Evolutionary conservation across 2,888 invertebrate genomes (phyloP).

Genomic region (Julus scandinavius): DNA sequence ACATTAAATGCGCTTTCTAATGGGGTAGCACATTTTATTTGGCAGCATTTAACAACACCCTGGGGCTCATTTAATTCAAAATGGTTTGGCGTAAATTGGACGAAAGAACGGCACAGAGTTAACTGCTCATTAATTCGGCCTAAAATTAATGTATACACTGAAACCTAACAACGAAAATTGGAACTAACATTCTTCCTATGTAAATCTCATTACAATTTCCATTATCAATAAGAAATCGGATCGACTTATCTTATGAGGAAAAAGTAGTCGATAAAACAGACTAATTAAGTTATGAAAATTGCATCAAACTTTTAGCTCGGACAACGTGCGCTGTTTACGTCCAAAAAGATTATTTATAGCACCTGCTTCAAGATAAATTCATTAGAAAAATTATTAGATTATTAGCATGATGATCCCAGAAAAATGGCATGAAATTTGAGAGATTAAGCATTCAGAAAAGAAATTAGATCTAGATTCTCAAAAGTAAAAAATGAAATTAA

Average conservation of each 20-base stretch:
- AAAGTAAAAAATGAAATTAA: neutral
- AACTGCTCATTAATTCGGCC: neutral
- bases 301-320: neutral
- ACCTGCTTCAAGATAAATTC: neutral
- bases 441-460: neutral
- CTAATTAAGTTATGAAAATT: neutral
- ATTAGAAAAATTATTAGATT: neutral
- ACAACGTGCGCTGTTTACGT: neutral
- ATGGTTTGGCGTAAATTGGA: slow-evolving; percentile 1
- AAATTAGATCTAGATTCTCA: neutral
- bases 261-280: neutral
- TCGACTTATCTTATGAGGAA: neutral
- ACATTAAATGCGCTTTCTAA: neutral
- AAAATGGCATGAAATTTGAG: neutral
- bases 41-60: neutral
- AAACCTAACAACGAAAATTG: neutral
- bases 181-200: neutral
- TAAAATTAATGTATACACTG: neutral
- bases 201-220: neutral
- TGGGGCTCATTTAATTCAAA: neutral
- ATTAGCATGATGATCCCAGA: neutral
- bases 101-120: neutral
- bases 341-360: neutral
- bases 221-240: neutral
- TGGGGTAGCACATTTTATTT: slow-evolving; percentile 6